These are phyloP conservation scores for Parotia lawesii DNA, from an alignment of 2,113 vertebrate genomes.

Conservation along the genomic window DNA sequence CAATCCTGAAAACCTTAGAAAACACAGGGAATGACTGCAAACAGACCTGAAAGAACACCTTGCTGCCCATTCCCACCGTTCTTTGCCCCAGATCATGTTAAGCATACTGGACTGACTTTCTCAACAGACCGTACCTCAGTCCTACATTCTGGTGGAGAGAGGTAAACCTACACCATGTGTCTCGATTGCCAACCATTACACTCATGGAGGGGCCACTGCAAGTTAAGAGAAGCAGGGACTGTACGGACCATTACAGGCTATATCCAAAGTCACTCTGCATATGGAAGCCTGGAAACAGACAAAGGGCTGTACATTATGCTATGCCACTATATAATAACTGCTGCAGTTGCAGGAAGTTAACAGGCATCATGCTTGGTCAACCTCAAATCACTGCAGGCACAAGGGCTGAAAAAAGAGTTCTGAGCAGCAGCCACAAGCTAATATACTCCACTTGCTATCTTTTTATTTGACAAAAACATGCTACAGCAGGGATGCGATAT, in stretches of 20 bases:
- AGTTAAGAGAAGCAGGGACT: background rate
- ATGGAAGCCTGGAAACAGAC: background rate
- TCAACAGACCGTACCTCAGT: background rate
- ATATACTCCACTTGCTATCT: background rate
- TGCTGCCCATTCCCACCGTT: background rate
- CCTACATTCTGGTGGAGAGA: background rate
- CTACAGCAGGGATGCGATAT: background rate
- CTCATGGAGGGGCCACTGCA: background rate
- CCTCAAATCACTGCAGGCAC: background rate
- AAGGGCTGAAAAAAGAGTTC: background rate
- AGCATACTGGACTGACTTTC: background rate
- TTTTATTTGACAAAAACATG: background rate
- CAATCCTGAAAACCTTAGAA: background rate
- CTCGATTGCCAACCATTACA: background rate
- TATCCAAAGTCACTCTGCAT: background rate
- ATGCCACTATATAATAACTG: background rate
- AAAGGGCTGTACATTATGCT: background rate
- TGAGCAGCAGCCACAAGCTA: background rate
- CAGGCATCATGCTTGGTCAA: background rate
- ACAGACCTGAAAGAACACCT: background rate
- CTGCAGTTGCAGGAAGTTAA: background rate
- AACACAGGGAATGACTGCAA: background rate
- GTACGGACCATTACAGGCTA: background rate
- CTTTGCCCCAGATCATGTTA: background rate
- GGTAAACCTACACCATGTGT: background rate